phyloP scores from a whole-genome alignment of 2,888 invertebrate species.

The Limnephilus rhombicus region DNA sequence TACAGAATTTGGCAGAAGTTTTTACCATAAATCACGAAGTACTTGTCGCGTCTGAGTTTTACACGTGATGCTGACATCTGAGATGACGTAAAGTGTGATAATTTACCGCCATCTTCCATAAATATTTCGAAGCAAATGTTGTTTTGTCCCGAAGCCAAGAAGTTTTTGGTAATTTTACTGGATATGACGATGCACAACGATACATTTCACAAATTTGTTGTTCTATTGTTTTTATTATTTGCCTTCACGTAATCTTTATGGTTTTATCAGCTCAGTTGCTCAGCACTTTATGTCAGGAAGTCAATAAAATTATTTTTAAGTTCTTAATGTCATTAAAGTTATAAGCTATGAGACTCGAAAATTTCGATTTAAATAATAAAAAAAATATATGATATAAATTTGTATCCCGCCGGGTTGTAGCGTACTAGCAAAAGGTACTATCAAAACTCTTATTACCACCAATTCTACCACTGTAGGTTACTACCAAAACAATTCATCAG shows the following conservation, averaged over 20 bases:
- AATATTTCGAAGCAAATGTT: neutral
- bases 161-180: neutral
- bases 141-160: neutral
- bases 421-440: neutral
- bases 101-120: slow-evolving; percentile 8
- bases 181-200: neutral
- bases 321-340: no score
- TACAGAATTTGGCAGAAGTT: slow-evolving; percentile 52
- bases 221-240: neutral
- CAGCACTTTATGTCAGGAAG: no score
- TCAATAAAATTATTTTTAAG: no score
- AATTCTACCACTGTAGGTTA: no score
- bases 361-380: neutral
- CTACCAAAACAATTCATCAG: neutral
- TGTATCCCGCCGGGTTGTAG: neutral
- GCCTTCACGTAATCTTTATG: neutral
- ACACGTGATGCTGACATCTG: neutral
- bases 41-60: neutral
- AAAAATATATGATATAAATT: neutral
- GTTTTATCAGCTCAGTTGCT: no score
- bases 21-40: slow-evolving; percentile 38
- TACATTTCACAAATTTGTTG: neutral
- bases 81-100: neutral
- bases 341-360: neutral
- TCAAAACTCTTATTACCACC: neutral